A percentile compares a stretch with the other conserved stretches of the same genome.
Evolutionary conservation across 2,888 invertebrate genomes (phyloP).

Genomic region (Drosophila leonis): DNA sequence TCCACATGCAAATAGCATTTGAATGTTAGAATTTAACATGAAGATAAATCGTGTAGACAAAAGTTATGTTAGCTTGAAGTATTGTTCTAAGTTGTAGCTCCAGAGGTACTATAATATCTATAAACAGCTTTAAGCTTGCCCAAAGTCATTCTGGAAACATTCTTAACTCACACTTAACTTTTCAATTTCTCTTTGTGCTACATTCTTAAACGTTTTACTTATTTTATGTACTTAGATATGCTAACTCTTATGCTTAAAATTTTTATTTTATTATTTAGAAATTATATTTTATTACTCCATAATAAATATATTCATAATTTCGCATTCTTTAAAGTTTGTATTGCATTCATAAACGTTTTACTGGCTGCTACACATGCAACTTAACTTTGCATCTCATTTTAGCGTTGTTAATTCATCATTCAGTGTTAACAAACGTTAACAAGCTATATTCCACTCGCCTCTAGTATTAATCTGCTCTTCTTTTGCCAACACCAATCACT

Average conservation of each 20-base stretch:
- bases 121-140: not conserved
- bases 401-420: not conserved
- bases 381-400: not conserved
- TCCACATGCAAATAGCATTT: not conserved
- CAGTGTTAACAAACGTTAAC: not conserved
- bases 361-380: not conserved
- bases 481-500: not conserved
- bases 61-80: not conserved
- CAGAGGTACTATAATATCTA: not conserved
- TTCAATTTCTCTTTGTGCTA: not conserved
- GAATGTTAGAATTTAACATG: not conserved
- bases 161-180: not conserved
- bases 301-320: not conserved
- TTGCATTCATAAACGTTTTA: not conserved
- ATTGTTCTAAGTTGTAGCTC: not conserved
- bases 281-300: not conserved
- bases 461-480: not conserved
- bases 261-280: not conserved
- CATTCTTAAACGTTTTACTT: not conserved
- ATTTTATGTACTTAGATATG: too few relatives aligned
- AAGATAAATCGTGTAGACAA: not conserved
- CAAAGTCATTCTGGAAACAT: not conserved
- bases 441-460: not conserved
- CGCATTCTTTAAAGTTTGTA: not conserved
- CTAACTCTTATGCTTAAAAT: not conserved